Evolutionary conservation across 2,113 vertebrate species (phyloP).

Genomic region (Sander vitreus): DNA sequence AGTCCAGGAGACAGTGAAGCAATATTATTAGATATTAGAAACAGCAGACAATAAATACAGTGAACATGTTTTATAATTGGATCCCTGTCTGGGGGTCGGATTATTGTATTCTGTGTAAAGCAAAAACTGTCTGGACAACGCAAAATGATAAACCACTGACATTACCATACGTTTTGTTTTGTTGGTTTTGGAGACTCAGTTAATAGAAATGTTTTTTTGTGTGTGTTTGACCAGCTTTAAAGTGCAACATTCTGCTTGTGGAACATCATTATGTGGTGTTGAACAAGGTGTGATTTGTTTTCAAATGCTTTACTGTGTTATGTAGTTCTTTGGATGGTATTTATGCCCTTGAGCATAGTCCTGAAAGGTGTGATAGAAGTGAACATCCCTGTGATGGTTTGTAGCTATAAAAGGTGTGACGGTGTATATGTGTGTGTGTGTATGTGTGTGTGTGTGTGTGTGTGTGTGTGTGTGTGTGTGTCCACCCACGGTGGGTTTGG

Average conservation of each 20-base stretch:
- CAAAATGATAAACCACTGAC: background rate
- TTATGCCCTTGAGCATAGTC: conserved; percentile 36
- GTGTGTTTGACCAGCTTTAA: conserved; percentile 9
- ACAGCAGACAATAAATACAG: conserved; percentile 20
- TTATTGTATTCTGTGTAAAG: conserved; percentile 13
- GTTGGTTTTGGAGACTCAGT: background rate
- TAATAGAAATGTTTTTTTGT: background rate
- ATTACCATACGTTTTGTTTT: background rate
- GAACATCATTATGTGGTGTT: background rate
- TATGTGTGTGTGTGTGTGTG: background rate
- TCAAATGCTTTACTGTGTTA: background rate
- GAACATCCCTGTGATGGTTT: conserved; percentile 37
- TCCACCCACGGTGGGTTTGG: conserved; percentile 58
- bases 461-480: conserved; percentile 17
- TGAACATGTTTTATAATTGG: conserved; percentile 12
- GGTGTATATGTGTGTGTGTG: conserved; percentile 27
- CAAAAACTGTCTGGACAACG: background rate
- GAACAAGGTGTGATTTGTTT: conserved; percentile 27
- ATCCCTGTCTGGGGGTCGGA: conserved; percentile 17
- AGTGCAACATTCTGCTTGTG: background rate
- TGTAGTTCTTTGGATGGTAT: background rate
- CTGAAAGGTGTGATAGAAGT: conserved; percentile 46
- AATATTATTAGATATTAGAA: conserved; percentile 41
- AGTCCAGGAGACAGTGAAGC: background rate
- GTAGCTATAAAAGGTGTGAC: conserved; percentile 62